These are phyloP conservation scores for Silurus asotus DNA, from an alignment of 2,113 vertebrate genomes.

Conservation along the genomic window DNA sequence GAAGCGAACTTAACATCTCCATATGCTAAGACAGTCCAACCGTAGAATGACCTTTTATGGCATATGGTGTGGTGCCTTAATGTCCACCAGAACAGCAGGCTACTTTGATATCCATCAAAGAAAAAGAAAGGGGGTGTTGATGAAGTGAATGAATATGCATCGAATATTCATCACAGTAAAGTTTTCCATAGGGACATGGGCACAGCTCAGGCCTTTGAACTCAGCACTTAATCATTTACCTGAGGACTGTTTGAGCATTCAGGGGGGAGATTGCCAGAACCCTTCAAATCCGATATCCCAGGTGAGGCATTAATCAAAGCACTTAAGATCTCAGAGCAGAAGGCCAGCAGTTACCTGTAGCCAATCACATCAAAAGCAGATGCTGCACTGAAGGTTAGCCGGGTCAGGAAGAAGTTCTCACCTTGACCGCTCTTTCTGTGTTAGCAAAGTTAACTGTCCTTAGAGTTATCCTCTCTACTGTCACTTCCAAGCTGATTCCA, in stretches of 20 bases:
- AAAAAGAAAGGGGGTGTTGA: conserved; percentile 53
- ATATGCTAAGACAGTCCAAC: conserved; percentile 34
- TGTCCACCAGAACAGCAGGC: conserved; percentile 64
- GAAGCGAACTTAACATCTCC: conserved; percentile 18
- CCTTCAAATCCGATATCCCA: conserved; percentile 57
- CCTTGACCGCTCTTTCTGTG: conserved; percentile 39
- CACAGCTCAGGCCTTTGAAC: conserved; percentile 63
- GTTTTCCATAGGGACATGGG: conserved; percentile 60
- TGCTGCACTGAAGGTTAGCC: conserved; percentile 59
- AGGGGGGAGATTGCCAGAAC: conserved; percentile 32
- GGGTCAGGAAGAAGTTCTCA: conserved; percentile 54
- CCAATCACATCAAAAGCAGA: conserved; percentile 36
- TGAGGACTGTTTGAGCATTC: conserved; percentile 51
- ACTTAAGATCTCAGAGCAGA: conserved; percentile 54
- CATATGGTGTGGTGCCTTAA: conserved; percentile 64
- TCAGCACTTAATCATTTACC: conserved; percentile 55
- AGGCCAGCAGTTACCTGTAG: conserved; percentile 48
- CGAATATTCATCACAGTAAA: conserved; percentile 63
- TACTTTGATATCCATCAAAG: conserved; percentile 56
- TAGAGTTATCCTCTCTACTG: neutral
- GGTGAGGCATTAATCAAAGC: conserved; percentile 57
- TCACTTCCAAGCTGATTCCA: neutral
- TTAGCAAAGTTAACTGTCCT: neutral
- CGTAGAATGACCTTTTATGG: conserved; percentile 60
- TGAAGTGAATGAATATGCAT: conserved; percentile 70